Evolutionary conservation across 2,113 vertebrate species (phyloP), one percentile per base, ranked within the genome.

Genomic region (Ochotona princeps): DNA sequence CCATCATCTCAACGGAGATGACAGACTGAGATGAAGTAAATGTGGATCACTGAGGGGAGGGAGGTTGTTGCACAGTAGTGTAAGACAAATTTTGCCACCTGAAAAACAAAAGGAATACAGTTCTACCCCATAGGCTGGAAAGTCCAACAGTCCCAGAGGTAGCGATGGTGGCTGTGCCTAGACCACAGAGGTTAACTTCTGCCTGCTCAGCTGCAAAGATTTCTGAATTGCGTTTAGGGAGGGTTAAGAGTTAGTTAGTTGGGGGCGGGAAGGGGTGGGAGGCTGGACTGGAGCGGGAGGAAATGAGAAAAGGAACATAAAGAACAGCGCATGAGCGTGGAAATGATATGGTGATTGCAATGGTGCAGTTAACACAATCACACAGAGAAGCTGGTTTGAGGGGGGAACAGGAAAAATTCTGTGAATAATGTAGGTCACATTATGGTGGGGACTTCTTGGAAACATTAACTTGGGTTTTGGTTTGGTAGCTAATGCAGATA

Each of bases 171-270:
- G 69, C 3, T 1, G 70, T 61, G 18, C 30, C 32, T 88, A 66
- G 35, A 35, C 78, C 18, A 72, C 20, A 8, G 12, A 67, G 13
- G 44, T 9, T 84, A 90, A 69, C 12, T 89, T 84, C 28, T 70
- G 25, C 7, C 26, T 81, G 38, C 30, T 75, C 2, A 86, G 79
- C 32, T 91, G 47, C 60, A 76, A 83, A 61, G 3, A 70, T 73
- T 90, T 88, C 38, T 91, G 51, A 87, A 28, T 74, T 93, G 7
- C 73, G 38, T 92, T 23, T 65, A 73, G 5, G 63, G 83, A 83
- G n/a, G 2, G 2, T 51, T 54, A 32, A 76, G 51, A 18, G 47
- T 44, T 44, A 4, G 15, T 30, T 94, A 8, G 14, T 54, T 7
- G 82, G 30, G 79, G 20, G 20, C 7, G 18, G 78, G 11, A 73